These are phyloP conservation scores for Syrmaticus mikado DNA, from an alignment of 2,113 vertebrate species.

Conservation along the genomic window DNA sequence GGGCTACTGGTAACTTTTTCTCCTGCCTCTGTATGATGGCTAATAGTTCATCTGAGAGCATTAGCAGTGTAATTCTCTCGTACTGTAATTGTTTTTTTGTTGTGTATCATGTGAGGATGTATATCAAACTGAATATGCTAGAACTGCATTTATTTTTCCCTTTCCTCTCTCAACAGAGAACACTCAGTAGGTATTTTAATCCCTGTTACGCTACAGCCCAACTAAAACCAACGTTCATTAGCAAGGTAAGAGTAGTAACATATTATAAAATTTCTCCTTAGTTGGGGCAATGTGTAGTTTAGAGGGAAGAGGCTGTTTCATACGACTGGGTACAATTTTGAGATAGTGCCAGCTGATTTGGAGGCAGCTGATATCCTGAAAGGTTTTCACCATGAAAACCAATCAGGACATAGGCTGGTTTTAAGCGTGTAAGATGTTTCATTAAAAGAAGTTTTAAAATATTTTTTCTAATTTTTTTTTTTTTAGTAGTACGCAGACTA, in stretches of 20 bases:
- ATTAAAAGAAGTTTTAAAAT: background rate
- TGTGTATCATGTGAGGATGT: background rate
- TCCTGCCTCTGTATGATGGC: background rate
- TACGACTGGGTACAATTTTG: background rate
- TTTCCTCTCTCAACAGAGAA: conserved; percentile 82
- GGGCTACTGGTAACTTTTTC: background rate
- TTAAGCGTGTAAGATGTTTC: background rate
- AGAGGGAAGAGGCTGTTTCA: background rate
- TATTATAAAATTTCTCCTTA: rapidly evolving
- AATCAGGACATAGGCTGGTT: background rate
- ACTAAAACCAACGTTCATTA: conserved; percentile 95
- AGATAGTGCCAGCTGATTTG: rapidly evolving
- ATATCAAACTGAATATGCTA: background rate
- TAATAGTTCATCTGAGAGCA: background rate
- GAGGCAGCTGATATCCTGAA: background rate
- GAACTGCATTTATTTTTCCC: background rate
- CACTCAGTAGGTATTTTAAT: conserved; percentile 95
- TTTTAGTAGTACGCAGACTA: background rate
- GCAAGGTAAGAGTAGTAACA: conserved; percentile 87
- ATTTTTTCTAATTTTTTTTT: background rate
- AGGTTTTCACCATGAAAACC: rapidly evolving
- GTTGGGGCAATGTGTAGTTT: background rate
- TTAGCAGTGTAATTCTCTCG: background rate
- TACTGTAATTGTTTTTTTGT: background rate
- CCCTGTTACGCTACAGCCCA: conserved; percentile 98